phyloP scores from a whole-genome alignment of 2,797 vertebrate genomes.

The Pempheris klunzingeri region DNA sequence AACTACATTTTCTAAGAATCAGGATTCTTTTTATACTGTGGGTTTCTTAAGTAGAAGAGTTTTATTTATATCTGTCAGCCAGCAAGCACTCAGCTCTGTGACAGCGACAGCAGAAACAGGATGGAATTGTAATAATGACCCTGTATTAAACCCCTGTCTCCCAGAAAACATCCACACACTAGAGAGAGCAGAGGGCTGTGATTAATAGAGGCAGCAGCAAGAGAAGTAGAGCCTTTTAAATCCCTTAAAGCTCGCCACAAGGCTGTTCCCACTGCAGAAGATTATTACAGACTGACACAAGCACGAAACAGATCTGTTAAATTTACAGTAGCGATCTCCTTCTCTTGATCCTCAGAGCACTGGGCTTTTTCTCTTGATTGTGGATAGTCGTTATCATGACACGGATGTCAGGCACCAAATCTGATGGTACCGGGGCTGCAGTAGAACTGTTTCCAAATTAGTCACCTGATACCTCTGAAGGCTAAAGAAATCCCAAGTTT shows the following conservation, averaged over 20 bases:
- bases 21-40: not conserved
- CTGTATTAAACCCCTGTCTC: slow-evolving; percentile 56
- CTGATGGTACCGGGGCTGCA: slow-evolving; percentile 2
- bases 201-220: slow-evolving; percentile 66
- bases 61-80: not conserved
- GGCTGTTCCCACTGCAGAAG: slow-evolving; percentile 58
- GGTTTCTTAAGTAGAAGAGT: slow-evolving; percentile 13
- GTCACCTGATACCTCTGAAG: slow-evolving; percentile 18
- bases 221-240: slow-evolving; percentile 69
- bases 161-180: slow-evolving; percentile 47
- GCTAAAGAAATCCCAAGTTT: slow-evolving; percentile 1
- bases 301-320: slow-evolving; percentile 65
- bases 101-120: slow-evolving; percentile 37
- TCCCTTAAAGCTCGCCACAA: slow-evolving; percentile 67
- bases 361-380: slow-evolving; percentile 13
- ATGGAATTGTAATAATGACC: slow-evolving; percentile 54
- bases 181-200: slow-evolving; percentile 42
- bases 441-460: slow-evolving; percentile 27
- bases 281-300: slow-evolving; percentile 71
- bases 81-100: slow-evolving; percentile 12
- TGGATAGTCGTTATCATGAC: slow-evolving; percentile 27
- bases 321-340: slow-evolving; percentile 50
- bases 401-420: slow-evolving; percentile 20
- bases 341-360: not conserved
- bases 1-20: not conserved